Evolutionary conservation across 1,140 invertebrate genomes (phyloP).

Genomic region (Procambarus virginalis): DNA sequence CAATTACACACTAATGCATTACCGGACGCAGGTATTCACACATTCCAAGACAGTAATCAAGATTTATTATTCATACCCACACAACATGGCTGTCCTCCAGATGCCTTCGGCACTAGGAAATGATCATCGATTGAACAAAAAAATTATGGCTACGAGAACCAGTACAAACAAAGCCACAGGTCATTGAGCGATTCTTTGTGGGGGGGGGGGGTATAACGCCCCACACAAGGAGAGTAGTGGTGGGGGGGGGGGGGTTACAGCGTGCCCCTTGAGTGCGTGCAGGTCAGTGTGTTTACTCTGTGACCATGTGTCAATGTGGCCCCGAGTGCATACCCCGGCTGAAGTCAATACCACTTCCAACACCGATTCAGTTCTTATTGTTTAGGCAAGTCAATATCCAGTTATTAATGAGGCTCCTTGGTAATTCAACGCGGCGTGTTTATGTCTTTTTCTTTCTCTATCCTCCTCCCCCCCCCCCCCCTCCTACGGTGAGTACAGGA

Average conservation of each 20-base stretch:
- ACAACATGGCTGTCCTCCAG: not conserved
- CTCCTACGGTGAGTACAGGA: too few relatives aligned
- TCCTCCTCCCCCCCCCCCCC: not conserved
- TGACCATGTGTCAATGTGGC: not conserved
- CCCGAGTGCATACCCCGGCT: not conserved
- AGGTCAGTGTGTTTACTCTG: not conserved
- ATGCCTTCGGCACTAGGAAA: not conserved
- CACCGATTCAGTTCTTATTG: constrained; percentile 23
- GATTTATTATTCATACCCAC: not conserved
- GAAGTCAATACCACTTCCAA: not conserved
- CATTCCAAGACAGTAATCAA: not conserved
- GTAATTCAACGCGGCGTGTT: not conserved
- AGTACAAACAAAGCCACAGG: not conserved
- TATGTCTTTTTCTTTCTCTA: not conserved
- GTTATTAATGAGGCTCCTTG: constrained; percentile 16
- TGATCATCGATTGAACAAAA: not conserved
- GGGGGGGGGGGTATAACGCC: too few relatives aligned
- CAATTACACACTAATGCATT: too few relatives aligned
- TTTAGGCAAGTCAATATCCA: constrained; percentile 8
- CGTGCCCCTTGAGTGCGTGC: not conserved
- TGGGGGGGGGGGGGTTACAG: not conserved
- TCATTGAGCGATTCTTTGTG: not conserved
- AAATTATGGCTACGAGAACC: not conserved
- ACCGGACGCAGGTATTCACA: not conserved
- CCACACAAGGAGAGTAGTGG: not conserved